These are phyloP conservation scores for Calonectris borealis DNA, from an alignment of 2,113 vertebrate genomes.

Conservation along the genomic window DNA sequence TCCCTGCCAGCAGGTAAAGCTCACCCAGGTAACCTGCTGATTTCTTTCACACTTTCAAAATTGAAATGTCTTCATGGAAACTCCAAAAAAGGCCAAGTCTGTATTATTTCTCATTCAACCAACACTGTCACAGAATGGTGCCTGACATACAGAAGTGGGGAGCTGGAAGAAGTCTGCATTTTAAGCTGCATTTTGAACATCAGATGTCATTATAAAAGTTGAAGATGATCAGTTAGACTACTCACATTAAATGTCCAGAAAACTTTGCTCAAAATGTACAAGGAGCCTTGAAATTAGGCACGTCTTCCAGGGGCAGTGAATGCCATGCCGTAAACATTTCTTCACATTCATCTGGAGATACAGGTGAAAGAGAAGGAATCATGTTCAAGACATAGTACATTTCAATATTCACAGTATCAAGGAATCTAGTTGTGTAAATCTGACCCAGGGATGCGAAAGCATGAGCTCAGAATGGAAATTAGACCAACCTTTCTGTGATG, in stretches of 20 bases:
- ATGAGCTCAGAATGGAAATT: not conserved
- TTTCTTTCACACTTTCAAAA: not conserved
- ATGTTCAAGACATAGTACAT: not conserved
- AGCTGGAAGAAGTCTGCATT: not conserved
- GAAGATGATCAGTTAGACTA: not conserved
- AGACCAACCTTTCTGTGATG: not conserved
- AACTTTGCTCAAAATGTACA: not conserved
- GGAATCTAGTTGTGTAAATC: not conserved
- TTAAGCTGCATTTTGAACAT: not conserved
- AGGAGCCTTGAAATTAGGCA: not conserved
- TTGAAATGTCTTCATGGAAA: not conserved
- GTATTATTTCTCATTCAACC: not conserved
- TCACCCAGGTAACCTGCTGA: not conserved
- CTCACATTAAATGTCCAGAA: not conserved
- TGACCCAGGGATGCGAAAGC: not conserved
- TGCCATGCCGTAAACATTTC: not conserved
- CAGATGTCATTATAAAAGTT: not conserved
- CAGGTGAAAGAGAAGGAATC: not conserved
- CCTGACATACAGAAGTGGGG: not conserved
- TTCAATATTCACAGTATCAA: not conserved
- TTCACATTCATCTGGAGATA: not conserved
- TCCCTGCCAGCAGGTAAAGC: not conserved
- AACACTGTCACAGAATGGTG: not conserved
- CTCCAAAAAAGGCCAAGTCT: not conserved
- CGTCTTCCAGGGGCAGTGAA: not conserved